phyloP scores from a whole-genome alignment of 2,888 invertebrate genomes.

The Philonicus albiceps region DNA sequence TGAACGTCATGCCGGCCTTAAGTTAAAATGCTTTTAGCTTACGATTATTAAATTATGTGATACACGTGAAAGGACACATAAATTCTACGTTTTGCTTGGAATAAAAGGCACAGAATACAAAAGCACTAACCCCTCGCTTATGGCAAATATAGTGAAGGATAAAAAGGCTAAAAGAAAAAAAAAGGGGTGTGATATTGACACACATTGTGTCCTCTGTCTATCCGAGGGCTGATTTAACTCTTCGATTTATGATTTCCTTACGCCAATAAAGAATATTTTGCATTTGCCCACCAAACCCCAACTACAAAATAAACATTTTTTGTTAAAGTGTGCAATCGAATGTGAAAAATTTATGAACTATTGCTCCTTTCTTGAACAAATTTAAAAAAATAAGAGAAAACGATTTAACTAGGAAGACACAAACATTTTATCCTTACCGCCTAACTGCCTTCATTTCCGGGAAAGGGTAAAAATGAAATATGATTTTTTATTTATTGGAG shows the following conservation, averaged over 20 bases:
- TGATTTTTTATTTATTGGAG: not conserved
- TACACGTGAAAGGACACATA: slow-evolving; percentile 46
- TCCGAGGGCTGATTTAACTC: slow-evolving; percentile 40
- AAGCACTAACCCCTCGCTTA: not conserved
- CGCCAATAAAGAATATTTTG: slow-evolving; percentile 39
- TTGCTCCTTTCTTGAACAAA: not conserved
- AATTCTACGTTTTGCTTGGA: slow-evolving; percentile 41
- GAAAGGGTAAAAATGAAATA: not conserved
- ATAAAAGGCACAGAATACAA: slow-evolving; percentile 16
- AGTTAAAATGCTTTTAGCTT: slow-evolving; percentile 47
- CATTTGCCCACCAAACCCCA: not conserved
- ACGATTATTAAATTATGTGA: slow-evolving; percentile 45
- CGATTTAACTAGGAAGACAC: not conserved
- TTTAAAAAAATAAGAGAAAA: not conserved
- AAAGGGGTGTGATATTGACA: slow-evolving; percentile 45
- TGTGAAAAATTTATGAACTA: slow-evolving; percentile 21
- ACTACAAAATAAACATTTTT: slow-evolving; percentile 25
- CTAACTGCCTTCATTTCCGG: not conserved
- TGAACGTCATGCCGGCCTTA: slow-evolving; percentile 34
- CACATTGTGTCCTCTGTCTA: slow-evolving; percentile 42
- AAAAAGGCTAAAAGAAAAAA: not conserved
- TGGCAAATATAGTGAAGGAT: not conserved
- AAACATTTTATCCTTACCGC: not conserved
- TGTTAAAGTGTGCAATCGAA: slow-evolving; percentile 31
- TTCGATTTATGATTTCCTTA: slow-evolving; percentile 45